Base-by-base conservation (phyloP, 2,797 vertebrate species). In the Premnoplex brunnescens region DNA sequence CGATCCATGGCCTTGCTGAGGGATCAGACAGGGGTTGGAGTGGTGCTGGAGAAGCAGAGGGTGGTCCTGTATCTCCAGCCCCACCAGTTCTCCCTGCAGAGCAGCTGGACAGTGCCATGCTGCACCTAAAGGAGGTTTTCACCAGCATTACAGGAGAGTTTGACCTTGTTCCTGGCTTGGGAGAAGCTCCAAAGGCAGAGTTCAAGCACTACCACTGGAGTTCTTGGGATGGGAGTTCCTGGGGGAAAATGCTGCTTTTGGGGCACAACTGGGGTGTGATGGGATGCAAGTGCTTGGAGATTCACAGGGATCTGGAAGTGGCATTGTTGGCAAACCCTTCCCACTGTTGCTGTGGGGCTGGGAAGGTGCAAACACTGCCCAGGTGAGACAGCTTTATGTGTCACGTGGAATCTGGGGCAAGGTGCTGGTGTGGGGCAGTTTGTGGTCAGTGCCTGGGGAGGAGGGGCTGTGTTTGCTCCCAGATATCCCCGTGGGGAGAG, bases 321-420 rank as follows among this genome's bases (percentile, higher is more conserved):
- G 17, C 15, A 9, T 43, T 0, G 0, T 32, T 26, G 55, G 37
- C 18, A 13, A 36, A 20, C 10, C 56, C 34, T 19, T 51, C 14
- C 14, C 1, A 1, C 16, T 11, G 0, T 22, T 20, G 39, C 26
- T 21, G 28, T 5, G 32, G 20, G 22, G 28, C 22, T 2, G 21
- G 43, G 18, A 18, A 12, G 36, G n/a, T 19, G 62, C 34, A 46
- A 37, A 54, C 2, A 2, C 63, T 19, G 14, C 74, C 7, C 5
- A 1, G 24, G 24, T 24, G 36, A 9, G 6, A 4, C 0, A 1
- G 5, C 5, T 7, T 11, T 3, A 0, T 0, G 12, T 43, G 17
- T 62, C 34, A 4, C 24, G 3, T 2, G 32, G 76, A 9, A 37
- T 8, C 37, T 6, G 43, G 36, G 23, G 27, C 10, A 1, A 3